Conservation (phyloP, 1,140 invertebrate genomes). For the Antheraea pernyi region DNA sequence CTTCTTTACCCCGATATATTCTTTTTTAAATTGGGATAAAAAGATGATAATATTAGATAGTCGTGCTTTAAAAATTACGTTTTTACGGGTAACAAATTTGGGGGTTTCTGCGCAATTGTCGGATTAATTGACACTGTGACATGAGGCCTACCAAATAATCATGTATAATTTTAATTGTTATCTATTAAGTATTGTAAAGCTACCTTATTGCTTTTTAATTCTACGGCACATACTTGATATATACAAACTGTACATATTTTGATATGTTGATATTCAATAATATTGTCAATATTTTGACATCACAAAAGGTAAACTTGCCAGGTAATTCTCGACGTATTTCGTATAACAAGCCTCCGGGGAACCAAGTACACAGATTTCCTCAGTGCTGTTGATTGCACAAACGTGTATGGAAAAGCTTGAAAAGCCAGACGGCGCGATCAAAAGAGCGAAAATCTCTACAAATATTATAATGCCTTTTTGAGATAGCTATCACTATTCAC, state of each 20-base stretch:
- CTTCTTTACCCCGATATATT: too few relatives aligned
- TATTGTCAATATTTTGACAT: slow-evolving; percentile 27
- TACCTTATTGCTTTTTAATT: too few relatives aligned
- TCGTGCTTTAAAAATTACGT: too few relatives aligned
- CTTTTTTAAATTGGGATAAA: too few relatives aligned
- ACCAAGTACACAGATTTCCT: slow-evolving; percentile 37
- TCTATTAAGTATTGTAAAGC: too few relatives aligned
- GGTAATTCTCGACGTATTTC: not conserved
- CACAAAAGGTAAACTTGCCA: not conserved
- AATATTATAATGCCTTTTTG: slow-evolving; percentile 46
- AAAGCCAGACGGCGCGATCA: slow-evolving; percentile 33
- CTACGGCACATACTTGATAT: too few relatives aligned
- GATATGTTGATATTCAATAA: not conserved
- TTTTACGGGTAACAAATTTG: too few relatives aligned
- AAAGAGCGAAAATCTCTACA: slow-evolving; percentile 34
- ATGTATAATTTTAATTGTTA: too few relatives aligned
- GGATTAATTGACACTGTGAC: too few relatives aligned
- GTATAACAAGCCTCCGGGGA: slow-evolving; percentile 9
- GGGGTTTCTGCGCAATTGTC: too few relatives aligned
- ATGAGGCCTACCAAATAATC: too few relatives aligned
- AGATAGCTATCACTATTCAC: slow-evolving; percentile 34
- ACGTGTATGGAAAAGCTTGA: slow-evolving; percentile 37
- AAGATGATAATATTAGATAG: too few relatives aligned
- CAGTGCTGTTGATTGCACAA: slow-evolving; percentile 41
- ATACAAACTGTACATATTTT: not conserved